Evolutionary conservation across 1,140 invertebrate species (phyloP), one percentile per base, ranked within the genome.

Genomic region (Fopius arisanus): DNA sequence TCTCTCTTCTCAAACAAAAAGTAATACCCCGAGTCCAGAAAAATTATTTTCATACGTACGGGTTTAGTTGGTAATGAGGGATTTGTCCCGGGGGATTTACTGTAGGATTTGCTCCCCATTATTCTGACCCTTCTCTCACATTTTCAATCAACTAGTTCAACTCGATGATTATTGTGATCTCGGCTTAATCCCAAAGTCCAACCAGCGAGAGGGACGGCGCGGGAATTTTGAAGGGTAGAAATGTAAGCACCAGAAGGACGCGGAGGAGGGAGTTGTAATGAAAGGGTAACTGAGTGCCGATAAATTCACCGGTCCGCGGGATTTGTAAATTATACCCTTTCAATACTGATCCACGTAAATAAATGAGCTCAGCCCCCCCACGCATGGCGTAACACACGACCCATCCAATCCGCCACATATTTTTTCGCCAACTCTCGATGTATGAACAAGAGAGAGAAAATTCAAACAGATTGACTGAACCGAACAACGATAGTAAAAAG

Each of bases 311-410:
- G 83, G 82, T 83, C 83, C 86, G 81, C 84, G 81, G 86, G 84
- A 88, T 88, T 88, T 87, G 86, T 88, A 88, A 88, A 88, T 88
- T 88, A 87, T 83, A 88, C 84, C 87, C 86, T 88, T 86, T 81
- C 82, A 83, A 83, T 83, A 82, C 82, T 82, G 81, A 83, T 81
- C 78, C 79, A 78, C 80, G 81, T 79, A 82, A 83, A 83, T 83
- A 83, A 83, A 83, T 83, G 82, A 81, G 82, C 81, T 76, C 82
- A 80, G 80, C 79, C 78, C 82, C 80, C 54, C 54, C 54, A 81
- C 81, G 81, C 77, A 76, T 73, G 67, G 71, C 67, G 71, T 75
- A 76, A 70, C 71, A 73, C 71, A 73, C 69, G 16, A 41, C 31
- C 21, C 59, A 40, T 28, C 31, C 33, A 54, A 71, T 41, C 26